Conservation (phyloP, 2,113 vertebrate species). For the Pterocles gutturalis region DNA sequence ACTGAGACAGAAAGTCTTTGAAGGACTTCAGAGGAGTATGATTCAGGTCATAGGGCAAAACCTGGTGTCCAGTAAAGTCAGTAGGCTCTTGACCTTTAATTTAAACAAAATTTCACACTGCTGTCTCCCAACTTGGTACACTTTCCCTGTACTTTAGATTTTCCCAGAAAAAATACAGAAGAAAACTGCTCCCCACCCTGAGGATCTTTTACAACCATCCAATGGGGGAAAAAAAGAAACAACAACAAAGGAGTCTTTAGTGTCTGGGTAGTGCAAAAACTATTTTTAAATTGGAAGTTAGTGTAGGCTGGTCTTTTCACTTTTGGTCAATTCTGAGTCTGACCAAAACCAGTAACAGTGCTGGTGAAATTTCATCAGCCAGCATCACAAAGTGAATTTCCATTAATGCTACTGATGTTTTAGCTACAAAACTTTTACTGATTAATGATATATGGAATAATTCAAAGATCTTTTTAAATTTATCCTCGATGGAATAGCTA, state of each 20-base stretch:
- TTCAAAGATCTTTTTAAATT: background rate
- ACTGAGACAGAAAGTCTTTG: background rate
- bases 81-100: background rate
- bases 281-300: background rate
- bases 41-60: background rate
- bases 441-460: background rate
- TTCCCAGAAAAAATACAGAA: background rate
- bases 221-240: background rate
- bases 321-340: background rate
- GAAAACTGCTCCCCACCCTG: fast-evolving
- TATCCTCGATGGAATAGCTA: background rate
- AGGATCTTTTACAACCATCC: background rate
- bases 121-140: background rate
- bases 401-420: background rate
- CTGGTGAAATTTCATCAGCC: background rate
- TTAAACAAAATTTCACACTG: background rate
- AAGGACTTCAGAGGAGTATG: background rate
- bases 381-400: background rate
- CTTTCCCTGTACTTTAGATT: background rate
- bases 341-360: background rate
- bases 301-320: background rate
- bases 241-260: background rate
- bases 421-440: background rate
- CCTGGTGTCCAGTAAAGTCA: background rate
- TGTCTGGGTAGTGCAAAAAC: background rate